Conservation (phyloP, 2,888 invertebrate species). For the Colletes collaris region DNA sequence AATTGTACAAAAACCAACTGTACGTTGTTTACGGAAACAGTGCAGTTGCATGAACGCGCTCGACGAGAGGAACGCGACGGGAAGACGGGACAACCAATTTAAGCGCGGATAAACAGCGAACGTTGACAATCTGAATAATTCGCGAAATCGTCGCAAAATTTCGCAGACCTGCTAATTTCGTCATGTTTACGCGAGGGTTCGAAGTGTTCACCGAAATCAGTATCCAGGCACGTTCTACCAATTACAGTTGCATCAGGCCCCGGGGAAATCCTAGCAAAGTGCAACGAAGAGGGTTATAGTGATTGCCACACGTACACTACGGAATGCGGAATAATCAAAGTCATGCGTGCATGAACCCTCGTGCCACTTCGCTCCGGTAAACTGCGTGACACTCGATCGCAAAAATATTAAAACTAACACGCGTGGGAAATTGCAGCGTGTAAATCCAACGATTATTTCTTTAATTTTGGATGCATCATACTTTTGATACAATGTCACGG, state of each 20-base stretch:
- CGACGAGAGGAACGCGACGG: too few relatives aligned
- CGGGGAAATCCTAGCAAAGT: slow-evolving; percentile 60
- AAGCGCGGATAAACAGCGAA: background rate
- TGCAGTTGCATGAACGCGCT: too few relatives aligned
- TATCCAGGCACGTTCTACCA: slow-evolving; percentile 56
- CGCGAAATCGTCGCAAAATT: slow-evolving; percentile 44
- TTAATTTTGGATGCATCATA: too few relatives aligned
- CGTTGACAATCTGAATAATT: background rate
- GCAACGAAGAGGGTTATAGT: slow-evolving; percentile 42
- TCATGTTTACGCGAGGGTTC: slow-evolving; percentile 6
- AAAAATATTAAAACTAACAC: slow-evolving; percentile 10
- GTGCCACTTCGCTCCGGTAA: slow-evolving; percentile 23
- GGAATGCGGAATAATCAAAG: slow-evolving; percentile 66
- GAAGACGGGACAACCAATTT: background rate
- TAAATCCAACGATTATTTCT: too few relatives aligned
- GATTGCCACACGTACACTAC: slow-evolving; percentile 44
- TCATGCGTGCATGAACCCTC: slow-evolving; percentile 37
- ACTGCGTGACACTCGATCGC: slow-evolving; percentile 3
- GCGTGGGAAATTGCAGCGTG: background rate
- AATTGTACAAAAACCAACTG: too few relatives aligned
- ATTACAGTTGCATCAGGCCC: slow-evolving; percentile 62
- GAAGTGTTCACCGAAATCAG: slow-evolving; percentile 60
- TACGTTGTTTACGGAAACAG: too few relatives aligned
- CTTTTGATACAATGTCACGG: too few relatives aligned
- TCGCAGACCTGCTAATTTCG: slow-evolving; percentile 29